Conservation (phyloP, 2,113 vertebrate species). For the Spea bombifrons region DNA sequence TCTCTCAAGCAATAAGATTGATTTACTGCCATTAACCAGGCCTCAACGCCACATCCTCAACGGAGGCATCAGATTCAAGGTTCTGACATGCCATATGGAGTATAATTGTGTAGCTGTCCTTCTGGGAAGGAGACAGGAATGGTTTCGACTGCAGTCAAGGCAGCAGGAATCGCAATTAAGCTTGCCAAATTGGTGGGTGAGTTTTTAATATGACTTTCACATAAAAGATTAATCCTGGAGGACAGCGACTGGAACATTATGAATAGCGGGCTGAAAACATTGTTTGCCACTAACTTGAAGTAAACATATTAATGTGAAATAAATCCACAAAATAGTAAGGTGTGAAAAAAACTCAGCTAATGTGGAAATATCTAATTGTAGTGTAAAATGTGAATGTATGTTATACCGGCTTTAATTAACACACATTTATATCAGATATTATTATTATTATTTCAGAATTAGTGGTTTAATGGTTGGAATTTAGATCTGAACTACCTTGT, state of each 20-base stretch:
- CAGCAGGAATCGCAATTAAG: background rate
- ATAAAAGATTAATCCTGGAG: background rate
- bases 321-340: background rate
- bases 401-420: no score
- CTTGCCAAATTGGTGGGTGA: background rate
- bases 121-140: background rate
- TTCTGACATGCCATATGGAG: background rate
- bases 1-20: background rate
- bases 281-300: background rate
- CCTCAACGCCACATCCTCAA: background rate
- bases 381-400: no score
- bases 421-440: no score
- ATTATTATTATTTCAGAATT: no score
- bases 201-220: background rate
- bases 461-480: no score
- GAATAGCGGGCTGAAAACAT: background rate
- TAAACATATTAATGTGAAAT: background rate
- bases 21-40: slow-evolving; percentile 1
- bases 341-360: no score
- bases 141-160: background rate
- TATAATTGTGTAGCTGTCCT: rapidly evolving
- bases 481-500: no score
- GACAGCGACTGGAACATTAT: background rate
- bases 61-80: slow-evolving; percentile 1
- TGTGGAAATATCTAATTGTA: no score